These are phyloP conservation scores for Olivierus martensii DNA, from an alignment of 1,140 invertebrate species.

Conservation along the genomic window DNA sequence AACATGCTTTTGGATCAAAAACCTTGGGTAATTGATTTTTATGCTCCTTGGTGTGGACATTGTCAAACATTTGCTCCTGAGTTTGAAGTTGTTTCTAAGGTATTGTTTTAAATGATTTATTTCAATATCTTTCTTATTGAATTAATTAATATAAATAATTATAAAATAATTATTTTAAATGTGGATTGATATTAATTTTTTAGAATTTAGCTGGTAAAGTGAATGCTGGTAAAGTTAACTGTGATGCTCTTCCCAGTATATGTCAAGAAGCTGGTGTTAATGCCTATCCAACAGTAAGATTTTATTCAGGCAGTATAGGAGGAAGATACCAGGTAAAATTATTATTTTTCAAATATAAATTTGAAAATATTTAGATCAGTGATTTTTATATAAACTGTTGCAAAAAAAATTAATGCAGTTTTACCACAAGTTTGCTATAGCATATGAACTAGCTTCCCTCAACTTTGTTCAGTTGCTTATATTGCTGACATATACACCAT, in stretches of 20 bases:
- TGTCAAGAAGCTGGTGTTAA: constrained; percentile 36
- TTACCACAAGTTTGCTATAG: no score
- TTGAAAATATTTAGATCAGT: background rate
- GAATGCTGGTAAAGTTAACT: constrained; percentile 41
- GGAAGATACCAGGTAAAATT: constrained; percentile 4
- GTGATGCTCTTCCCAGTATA: constrained; percentile 32
- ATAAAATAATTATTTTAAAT: background rate
- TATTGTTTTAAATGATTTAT: constrained; percentile 25
- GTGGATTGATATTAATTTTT: constrained; percentile 19
- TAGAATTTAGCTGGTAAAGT: constrained; percentile 38
- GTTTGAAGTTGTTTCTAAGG: constrained; percentile 47
- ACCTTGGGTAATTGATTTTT: constrained; percentile 55
- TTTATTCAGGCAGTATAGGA: constrained; percentile 27
- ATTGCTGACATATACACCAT: no score
- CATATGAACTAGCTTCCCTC: no score
- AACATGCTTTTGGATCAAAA: constrained; percentile 31
- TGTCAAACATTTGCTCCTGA: constrained; percentile 54
- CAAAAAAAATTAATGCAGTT: no score
- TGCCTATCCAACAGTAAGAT: constrained; percentile 40
- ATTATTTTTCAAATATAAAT: background rate
- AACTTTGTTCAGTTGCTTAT: no score
- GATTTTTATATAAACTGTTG: no score
- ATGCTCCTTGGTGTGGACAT: constrained; percentile 58
- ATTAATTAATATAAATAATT: no score
- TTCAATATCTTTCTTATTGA: no score